phyloP scores from a whole-genome alignment of 2,888 invertebrate genomes.

The Plebejus anna region DNA sequence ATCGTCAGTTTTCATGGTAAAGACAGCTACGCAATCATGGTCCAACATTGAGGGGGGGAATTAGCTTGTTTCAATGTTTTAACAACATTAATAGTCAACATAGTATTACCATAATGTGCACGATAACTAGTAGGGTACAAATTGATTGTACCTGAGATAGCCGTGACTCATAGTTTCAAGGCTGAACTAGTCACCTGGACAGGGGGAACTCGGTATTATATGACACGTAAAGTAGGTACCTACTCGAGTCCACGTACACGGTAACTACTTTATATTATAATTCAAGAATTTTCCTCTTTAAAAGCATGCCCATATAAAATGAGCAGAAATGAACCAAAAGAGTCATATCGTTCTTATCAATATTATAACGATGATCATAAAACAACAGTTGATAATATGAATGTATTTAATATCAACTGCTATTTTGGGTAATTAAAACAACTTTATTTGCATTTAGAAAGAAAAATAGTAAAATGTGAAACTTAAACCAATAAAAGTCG shows the following conservation, averaged over 20 bases:
- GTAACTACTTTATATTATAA: conserved; percentile 7
- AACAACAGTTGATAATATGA: not conserved
- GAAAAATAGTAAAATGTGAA: too few species aligned
- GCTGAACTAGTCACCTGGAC: conserved; percentile 20
- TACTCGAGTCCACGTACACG: not conserved
- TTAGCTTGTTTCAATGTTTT: not conserved
- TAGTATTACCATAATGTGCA: not conserved
- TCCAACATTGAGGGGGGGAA: too few species aligned
- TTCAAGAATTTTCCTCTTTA: not conserved
- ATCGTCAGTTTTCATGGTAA: too few species aligned
- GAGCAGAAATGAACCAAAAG: not conserved
- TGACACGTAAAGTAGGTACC: not conserved
- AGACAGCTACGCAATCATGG: too few species aligned
- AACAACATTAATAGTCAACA: not conserved
- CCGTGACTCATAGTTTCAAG: conserved; percentile 47
- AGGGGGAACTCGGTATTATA: conserved; percentile 7
- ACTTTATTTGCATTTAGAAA: not conserved
- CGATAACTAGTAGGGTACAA: conserved; percentile 37
- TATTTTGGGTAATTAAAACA: not conserved
- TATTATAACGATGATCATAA: not conserved
- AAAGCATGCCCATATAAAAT: not conserved
- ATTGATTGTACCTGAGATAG: conserved; percentile 45
- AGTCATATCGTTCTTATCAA: not conserved
- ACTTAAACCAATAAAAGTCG: not conserved
- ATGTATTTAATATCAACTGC: not conserved